Base-by-base conservation (phyloP, 2,797 vertebrate species). In the Gephyroberyx darwinii region DNA sequence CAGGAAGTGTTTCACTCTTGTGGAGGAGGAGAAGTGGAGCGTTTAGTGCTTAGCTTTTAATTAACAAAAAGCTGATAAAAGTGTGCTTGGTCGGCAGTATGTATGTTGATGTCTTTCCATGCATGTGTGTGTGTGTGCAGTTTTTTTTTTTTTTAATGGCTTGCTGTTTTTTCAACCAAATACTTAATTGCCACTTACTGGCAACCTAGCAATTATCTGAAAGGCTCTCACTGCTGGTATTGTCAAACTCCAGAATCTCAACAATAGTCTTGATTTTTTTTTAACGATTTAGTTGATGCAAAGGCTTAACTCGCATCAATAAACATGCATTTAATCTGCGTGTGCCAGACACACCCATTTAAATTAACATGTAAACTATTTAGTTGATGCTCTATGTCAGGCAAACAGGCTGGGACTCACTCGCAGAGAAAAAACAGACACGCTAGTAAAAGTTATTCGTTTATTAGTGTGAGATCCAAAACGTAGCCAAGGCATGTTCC, bases 51-150 rank as follows among this genome's bases (percentile, higher is more conserved):
- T 12, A 26, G 65, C 73, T 85, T 84, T 84, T 86, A 87, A 89
- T 89, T 87, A 87, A 82, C 54, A 71, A 83, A 82, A 73, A 63
- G 56, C 67, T 84, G 80, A 90, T 87, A 84, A 73, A 26, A 69
- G 67, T 76, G 59, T 65, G 59, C 56, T 60, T 31, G 71, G 64
- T 71, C 65, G 61, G 26, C 45, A 71, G 65, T 51, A 30, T 10
- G 37, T 62, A 14, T 62, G 43, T 5, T 14, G 20, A 10, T 12
- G 58, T 26, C 20, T 48, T 30, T 41, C n/a, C 22, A 7, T 37
- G 22, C 30, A 22, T 69, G 71, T 53, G 57, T 61, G 65, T 70
- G 52, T 41, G 17, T 8, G 19, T 2, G 4, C 13, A 59, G 59
- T 9, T 19, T 58, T 26, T 26, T 1, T 26, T 26, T 26, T 26